A percentile compares a stretch with the other conserved stretches of the same genome.
phyloP scores from a whole-genome alignment of 1,140 invertebrate species.

The Sminthurinus signatus region DNA sequence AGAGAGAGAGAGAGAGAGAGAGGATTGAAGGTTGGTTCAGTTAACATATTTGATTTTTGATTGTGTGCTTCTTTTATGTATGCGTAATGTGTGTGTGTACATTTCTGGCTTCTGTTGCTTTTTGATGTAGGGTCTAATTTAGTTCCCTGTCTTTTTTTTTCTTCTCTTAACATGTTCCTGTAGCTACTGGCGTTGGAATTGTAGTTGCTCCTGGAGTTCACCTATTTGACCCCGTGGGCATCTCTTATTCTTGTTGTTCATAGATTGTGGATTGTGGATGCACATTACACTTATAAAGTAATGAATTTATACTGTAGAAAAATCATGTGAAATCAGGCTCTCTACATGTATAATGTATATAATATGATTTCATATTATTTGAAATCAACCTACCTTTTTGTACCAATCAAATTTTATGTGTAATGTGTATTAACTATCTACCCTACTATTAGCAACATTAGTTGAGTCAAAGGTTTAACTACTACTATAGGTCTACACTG shows the following conservation, averaged over 20 bases:
- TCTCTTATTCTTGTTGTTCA: not conserved
- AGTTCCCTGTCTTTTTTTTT: not conserved
- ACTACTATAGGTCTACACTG: too few species aligned
- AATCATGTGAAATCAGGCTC: not conserved
- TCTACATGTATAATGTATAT: not conserved
- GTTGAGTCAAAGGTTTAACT: conserved; percentile 4
- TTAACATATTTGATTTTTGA: conserved; percentile 11
- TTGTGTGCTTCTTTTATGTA: not conserved
- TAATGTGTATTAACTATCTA: conserved; percentile 10
- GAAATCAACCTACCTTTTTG: conserved; percentile 1
- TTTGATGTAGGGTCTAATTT: conserved; percentile 7
- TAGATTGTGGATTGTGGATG: not conserved
- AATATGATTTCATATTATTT: not conserved
- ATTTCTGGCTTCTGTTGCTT: not conserved
- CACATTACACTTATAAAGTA: too few species aligned
- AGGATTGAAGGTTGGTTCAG: conserved; percentile 9
- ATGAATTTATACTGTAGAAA: too few species aligned
- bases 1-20: not conserved
- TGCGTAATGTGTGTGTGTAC: not conserved
- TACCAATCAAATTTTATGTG: conserved; percentile 10
- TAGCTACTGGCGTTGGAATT: conserved; percentile 8
- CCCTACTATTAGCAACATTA: conserved; percentile 9
- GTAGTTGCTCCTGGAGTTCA: conserved; percentile 14
- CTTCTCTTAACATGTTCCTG: conserved; percentile 6
- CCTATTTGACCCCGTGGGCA: conserved; percentile 2